These are phyloP conservation scores for Epiblema foenella DNA, from an alignment of 2,888 invertebrate genomes.

Conservation along the genomic window DNA sequence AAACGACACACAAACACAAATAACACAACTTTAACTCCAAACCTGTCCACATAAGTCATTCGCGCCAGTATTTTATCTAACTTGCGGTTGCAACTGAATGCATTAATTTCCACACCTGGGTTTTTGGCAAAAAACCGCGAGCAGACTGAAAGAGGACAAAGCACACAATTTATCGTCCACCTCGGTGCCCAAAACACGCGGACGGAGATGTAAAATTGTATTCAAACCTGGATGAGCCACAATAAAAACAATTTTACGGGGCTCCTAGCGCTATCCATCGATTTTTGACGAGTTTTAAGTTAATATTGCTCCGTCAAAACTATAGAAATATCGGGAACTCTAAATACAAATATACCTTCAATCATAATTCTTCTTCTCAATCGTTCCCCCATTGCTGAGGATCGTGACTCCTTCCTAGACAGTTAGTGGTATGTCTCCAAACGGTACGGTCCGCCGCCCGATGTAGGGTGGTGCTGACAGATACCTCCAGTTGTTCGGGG, in stretches of 20 bases:
- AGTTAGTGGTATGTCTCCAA: too few relatives aligned
- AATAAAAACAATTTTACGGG: constrained; percentile 52
- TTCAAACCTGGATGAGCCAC: constrained; percentile 26
- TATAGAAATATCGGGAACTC: too few relatives aligned
- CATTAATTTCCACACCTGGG: constrained; percentile 52
- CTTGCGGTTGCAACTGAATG: constrained; percentile 39
- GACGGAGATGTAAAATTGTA: constrained; percentile 47
- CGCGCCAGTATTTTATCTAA: constrained; percentile 31
- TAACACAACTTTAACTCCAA: neutral
- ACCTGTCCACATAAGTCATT: constrained; percentile 2
- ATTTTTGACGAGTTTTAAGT: too few relatives aligned
- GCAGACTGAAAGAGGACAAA: constrained; percentile 71
- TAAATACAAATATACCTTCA: too few relatives aligned
- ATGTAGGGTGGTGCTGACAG: too few relatives aligned
- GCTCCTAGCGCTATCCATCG: too few relatives aligned
- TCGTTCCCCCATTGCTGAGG: too few relatives aligned
- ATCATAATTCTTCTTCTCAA: too few relatives aligned
- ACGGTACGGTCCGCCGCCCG: too few relatives aligned
- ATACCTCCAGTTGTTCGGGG: too few relatives aligned
- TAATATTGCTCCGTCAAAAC: too few relatives aligned
- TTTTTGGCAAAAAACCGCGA: constrained; percentile 61
- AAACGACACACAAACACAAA: neutral
- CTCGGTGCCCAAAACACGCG: constrained; percentile 73
- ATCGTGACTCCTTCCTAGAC: too few relatives aligned
- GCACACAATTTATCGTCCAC: constrained; percentile 76